phyloP scores from a whole-genome alignment of 2,888 invertebrate genomes.

The Apocheima hispidaria region DNA sequence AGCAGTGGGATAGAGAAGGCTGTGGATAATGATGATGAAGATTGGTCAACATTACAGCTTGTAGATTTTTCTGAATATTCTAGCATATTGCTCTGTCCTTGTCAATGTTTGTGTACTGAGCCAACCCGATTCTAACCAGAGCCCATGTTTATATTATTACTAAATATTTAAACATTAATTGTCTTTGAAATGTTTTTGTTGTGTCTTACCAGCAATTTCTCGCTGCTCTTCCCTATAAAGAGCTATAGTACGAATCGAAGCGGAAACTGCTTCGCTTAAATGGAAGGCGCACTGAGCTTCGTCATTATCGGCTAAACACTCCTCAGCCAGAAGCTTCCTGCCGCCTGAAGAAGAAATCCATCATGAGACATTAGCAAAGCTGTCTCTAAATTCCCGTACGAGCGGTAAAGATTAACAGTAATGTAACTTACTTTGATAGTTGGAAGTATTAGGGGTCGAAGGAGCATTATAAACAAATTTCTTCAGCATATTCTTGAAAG shows the following conservation, averaged over 20 bases:
- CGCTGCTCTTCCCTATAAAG: conserved; percentile 78
- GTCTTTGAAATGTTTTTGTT: too few relatives aligned
- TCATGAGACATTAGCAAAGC: background rate
- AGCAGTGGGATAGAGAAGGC: too few relatives aligned
- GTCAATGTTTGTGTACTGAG: too few relatives aligned
- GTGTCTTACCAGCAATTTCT: conserved; percentile 62
- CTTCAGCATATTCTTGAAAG: conserved; percentile 68
- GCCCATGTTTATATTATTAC: background rate
- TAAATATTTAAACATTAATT: too few relatives aligned
- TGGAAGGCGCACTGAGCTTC: conserved; percentile 73
- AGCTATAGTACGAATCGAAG: conserved; percentile 74
- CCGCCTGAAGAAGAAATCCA: conserved; percentile 60
- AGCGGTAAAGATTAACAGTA: background rate
- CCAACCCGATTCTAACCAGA: too few relatives aligned
- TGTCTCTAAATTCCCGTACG: background rate
- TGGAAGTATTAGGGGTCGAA: conserved; percentile 71
- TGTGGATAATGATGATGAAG: too few relatives aligned
- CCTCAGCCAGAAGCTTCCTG: conserved; percentile 73
- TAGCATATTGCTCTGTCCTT: too few relatives aligned
- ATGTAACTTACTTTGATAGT: conserved; percentile 75
- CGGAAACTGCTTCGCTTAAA: conserved; percentile 76
- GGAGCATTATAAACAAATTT: conserved; percentile 71
- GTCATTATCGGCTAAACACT: conserved; percentile 63
- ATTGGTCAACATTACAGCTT: too few relatives aligned
- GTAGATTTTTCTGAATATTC: too few relatives aligned